These are phyloP conservation scores for Danaus plexippus DNA, from an alignment of 1,140 invertebrate genomes.

Conservation along the genomic window DNA sequence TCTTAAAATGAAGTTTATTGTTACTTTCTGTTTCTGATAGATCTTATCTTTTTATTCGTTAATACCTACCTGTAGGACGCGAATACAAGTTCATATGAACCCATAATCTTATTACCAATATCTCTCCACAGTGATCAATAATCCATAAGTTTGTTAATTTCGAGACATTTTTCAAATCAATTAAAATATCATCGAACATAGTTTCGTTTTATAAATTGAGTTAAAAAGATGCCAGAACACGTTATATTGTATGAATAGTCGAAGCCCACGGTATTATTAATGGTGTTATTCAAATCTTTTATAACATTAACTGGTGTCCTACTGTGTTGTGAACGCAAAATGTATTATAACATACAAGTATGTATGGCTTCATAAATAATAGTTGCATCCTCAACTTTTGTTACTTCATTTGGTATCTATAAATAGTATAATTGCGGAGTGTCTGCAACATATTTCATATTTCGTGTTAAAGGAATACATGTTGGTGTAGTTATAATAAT, in stretches of 20 bases:
- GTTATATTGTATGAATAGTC: background rate
- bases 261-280: slow-evolving; percentile 38
- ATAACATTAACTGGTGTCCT: slow-evolving; percentile 61
- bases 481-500: no score
- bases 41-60: no score
- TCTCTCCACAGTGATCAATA: no score
- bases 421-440: no score
- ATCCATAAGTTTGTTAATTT: no score
- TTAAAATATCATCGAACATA: slow-evolving; percentile 1
- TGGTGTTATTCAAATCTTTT: slow-evolving; percentile 64
- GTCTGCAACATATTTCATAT: no score
- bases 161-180: background rate
- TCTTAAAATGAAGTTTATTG: no score
- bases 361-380: slow-evolving; percentile 9
- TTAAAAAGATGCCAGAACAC: slow-evolving; percentile 3
- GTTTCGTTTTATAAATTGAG: slow-evolving; percentile 9
- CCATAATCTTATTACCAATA: no score
- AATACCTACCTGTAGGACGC: no score
- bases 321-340: slow-evolving; percentile 49
- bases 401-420: slow-evolving; percentile 9
- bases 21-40: no score
- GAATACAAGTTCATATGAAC: no score
- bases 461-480: no score
- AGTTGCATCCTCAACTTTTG: slow-evolving; percentile 3
- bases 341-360: slow-evolving; percentile 17